Conservation (phyloP, 30 jellyfish, hydroid and myxozoan species). For the Cassiopea xamachana region DNA sequence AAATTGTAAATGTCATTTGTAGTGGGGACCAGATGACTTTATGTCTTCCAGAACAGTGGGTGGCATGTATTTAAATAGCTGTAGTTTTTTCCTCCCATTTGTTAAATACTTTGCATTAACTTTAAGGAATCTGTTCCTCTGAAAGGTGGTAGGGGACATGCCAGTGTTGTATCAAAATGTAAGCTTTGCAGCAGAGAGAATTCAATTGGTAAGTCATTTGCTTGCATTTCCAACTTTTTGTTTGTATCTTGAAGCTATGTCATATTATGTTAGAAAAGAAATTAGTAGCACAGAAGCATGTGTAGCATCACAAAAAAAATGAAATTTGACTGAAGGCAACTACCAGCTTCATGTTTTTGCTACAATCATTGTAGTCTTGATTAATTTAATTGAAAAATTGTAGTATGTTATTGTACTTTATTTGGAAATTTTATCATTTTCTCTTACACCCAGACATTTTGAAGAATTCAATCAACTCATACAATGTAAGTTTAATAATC, state of each 20-base stretch:
- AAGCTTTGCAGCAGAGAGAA: conserved; percentile 88
- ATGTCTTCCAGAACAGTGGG: too few species aligned
- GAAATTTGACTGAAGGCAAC: too few species aligned
- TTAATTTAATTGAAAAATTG: too few species aligned
- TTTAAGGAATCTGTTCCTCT: conserved; percentile 82
- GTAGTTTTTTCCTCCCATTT: neutral
- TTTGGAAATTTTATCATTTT: neutral
- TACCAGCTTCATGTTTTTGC: too few species aligned
- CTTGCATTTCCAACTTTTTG: neutral
- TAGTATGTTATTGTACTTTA: neutral
- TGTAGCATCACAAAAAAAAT: too few species aligned
- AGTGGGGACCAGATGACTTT: too few species aligned
- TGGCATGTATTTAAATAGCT: too few species aligned
- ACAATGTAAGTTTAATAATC: conserved; percentile 61
- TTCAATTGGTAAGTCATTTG: conserved; percentile 79
- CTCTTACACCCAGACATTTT: conserved; percentile 66
- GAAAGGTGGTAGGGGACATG: conserved; percentile 95
- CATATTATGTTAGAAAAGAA: too few species aligned
- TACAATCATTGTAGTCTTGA: too few species aligned
- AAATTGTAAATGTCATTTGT: too few species aligned
- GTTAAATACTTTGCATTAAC: neutral
- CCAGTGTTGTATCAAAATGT: conserved; percentile 93
- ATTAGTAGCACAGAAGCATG: too few species aligned
- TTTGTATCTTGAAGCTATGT: too few species aligned
- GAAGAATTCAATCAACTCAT: conserved; percentile 68